Percentiles rank a stretch among this genome's conserved stretches.
These are phyloP conservation scores for Dolichotis patagonum DNA, from an alignment of 2,113 vertebrate species.

Conservation along the genomic window DNA sequence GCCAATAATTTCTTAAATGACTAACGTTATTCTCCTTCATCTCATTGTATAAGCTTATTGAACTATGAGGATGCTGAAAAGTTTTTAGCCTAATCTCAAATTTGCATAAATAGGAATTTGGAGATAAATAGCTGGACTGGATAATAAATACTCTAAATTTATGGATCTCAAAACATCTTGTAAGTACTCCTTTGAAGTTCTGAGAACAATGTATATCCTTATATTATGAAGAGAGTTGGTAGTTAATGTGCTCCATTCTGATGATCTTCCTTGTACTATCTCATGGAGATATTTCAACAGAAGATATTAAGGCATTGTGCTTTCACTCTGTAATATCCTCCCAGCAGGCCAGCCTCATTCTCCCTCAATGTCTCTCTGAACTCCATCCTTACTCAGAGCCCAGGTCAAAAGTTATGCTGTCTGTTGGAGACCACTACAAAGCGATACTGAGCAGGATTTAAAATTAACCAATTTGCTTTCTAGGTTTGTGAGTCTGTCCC, in stretches of 20 bases:
- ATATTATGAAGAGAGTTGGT: background rate
- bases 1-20: constrained; percentile 4
- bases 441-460: too few species aligned
- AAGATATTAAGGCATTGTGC: background rate
- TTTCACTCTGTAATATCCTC: background rate
- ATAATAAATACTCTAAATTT: background rate
- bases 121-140: background rate
- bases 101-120: background rate
- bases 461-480: too few species aligned
- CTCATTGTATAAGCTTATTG: background rate
- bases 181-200: background rate
- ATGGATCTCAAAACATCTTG: background rate
- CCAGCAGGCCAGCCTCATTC: background rate
- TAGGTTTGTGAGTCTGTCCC: too few species aligned
- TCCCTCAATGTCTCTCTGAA: background rate
- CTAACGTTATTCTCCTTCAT: background rate
- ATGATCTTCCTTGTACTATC: background rate
- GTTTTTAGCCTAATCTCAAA: background rate
- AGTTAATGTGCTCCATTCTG: background rate
- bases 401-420: background rate
- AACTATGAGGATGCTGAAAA: background rate
- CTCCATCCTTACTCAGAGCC: background rate
- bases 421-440: too few species aligned
- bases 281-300: background rate
- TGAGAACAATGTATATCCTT: background rate